These are phyloP conservation scores for Melanerpes aurifrons DNA, from an alignment of 2,113 vertebrate genomes.

Conservation along the genomic window DNA sequence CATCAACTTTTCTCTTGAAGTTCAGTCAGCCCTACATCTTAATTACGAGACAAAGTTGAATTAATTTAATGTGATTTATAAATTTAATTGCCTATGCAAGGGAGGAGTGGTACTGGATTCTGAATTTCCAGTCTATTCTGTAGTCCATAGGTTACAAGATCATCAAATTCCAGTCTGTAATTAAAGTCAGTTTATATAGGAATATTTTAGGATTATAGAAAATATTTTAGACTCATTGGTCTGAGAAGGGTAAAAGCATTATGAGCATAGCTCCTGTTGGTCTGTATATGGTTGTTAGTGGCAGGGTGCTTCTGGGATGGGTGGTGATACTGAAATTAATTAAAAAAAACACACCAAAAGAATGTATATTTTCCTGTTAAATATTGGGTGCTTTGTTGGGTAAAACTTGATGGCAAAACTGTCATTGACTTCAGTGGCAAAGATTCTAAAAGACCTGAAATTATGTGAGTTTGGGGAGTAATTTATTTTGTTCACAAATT, in stretches of 20 bases:
- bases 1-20: background rate
- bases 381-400: background rate
- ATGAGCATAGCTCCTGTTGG: background rate
- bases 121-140: background rate
- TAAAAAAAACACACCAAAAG: background rate
- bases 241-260: background rate
- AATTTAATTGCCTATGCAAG: background rate
- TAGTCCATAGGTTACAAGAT: background rate
- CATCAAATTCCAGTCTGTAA: background rate
- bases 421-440: conserved; percentile 48
- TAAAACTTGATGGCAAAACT: conserved; percentile 38
- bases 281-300: background rate
- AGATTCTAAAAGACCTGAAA: conserved; percentile 53
- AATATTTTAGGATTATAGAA: background rate
- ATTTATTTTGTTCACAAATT: conserved; percentile 59
- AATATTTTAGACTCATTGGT: background rate
- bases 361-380: background rate
- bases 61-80: background rate
- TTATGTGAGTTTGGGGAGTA: conserved; percentile 49
- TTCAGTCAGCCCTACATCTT: background rate
- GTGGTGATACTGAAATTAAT: background rate
- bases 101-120: background rate
- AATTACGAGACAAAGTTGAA: background rate
- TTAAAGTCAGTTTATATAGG: background rate
- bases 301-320: background rate